Percentiles rank a stretch among this genome's conserved stretches.
Evolutionary conservation across 2,113 vertebrate species (phyloP).

Genomic region (Percopsis transmontana): DNA sequence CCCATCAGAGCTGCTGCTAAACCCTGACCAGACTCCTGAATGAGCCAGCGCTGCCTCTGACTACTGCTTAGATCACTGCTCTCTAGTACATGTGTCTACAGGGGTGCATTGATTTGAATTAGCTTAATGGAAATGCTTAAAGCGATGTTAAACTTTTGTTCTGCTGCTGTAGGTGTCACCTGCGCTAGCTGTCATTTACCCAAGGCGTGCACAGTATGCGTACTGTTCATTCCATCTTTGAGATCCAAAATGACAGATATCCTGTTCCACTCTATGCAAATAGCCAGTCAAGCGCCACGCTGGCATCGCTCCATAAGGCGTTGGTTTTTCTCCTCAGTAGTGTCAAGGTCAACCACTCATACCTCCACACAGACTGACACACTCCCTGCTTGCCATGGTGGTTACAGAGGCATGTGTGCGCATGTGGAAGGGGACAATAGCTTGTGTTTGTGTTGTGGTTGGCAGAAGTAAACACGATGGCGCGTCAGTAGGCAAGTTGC

Average conservation of each 20-base stretch:
- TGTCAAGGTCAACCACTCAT: slow-evolving; percentile 20
- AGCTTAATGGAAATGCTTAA: neutral
- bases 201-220: no score
- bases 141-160: neutral
- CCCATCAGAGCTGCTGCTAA: neutral
- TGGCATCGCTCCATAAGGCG: slow-evolving; percentile 11
- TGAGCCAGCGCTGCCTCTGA: slow-evolving; percentile 1
- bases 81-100: neutral
- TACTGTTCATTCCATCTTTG: no score
- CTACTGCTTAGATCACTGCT: neutral
- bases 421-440: slow-evolving; percentile 39
- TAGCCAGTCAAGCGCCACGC: neutral
- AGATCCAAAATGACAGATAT: no score
- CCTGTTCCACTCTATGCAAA: slow-evolving; percentile 17
- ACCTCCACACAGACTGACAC: slow-evolving; percentile 1
- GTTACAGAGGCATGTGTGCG: slow-evolving; percentile 40
- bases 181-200: neutral
- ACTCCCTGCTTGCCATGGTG: neutral
- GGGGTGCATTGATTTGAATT: no score
- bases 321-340: slow-evolving; percentile 6
- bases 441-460: slow-evolving; percentile 42
- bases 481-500: neutral
- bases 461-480: slow-evolving; percentile 45
- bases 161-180: neutral
- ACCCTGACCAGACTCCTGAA: neutral